Evolutionary conservation across 2,797 vertebrate species (phyloP).

Genomic region (Sebastes taczanowskii): DNA sequence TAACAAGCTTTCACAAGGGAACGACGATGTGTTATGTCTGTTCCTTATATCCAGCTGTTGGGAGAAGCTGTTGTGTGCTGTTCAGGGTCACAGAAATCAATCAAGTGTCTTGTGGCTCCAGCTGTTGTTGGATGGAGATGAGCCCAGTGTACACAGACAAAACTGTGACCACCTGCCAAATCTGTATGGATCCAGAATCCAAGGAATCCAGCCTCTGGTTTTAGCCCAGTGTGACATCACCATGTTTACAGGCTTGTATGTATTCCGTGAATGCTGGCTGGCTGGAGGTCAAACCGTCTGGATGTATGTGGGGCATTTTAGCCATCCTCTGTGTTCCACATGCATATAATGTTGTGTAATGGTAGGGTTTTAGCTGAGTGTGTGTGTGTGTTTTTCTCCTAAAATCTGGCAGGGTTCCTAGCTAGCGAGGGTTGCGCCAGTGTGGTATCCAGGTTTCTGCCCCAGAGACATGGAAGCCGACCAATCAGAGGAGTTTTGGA

Average conservation of each 20-base stretch:
- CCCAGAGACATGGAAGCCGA: conserved; percentile 43
- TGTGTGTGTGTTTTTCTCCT: neutral
- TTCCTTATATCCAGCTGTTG: conserved; percentile 25
- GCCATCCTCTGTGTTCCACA: neutral
- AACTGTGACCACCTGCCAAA: neutral
- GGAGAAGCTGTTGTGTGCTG: neutral
- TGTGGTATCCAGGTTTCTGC: conserved; percentile 58
- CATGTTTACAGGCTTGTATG: neutral
- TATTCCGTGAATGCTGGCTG: neutral
- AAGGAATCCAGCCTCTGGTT: conserved; percentile 6
- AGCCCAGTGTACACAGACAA: conserved; percentile 1
- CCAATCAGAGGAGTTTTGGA: conserved; percentile 59
- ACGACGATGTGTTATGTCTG: neutral
- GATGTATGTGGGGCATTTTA: neutral
- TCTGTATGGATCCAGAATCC: conserved; percentile 20
- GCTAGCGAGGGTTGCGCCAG: conserved; percentile 33
- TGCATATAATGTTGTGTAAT: conserved; percentile 14
- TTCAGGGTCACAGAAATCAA: conserved; percentile 26
- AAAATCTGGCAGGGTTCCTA: conserved; percentile 42
- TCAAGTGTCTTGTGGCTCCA: conserved; percentile 34
- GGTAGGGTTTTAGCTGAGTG: neutral
- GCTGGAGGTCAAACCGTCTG: neutral
- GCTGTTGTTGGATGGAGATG: conserved; percentile 53
- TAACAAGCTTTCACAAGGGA: neutral
- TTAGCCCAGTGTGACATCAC: neutral